Evolutionary conservation across 2,888 invertebrate genomes (phyloP), one percentile per base, ranked within the genome.

Genomic region (Scaptodrosophila latifasciaeformis): DNA sequence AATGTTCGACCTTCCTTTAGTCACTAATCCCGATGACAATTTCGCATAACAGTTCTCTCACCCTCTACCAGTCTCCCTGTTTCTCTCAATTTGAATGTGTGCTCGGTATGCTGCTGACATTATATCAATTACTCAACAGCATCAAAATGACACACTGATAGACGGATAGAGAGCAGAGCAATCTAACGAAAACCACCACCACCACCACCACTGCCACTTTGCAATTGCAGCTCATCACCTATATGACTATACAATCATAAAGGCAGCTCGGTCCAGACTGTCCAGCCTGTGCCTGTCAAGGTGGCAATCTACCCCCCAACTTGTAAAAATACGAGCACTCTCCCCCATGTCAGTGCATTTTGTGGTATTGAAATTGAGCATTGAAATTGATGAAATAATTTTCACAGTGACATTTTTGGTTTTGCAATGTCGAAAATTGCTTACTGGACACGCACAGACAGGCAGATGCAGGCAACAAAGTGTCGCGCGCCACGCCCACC

Each of bases 341-440:
- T 15, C 21, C 45, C 6, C 19, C 31, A 10, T 49, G 34, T 12
- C 46, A 46, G 51, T 19, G 21, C 29, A 27, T 24, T 52, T 50
- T 56, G 44, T 44, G 54, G 45, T 50, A 53, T 71, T 68, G 75
- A 70, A 67, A 75, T 71, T 57, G 68, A 66, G 61, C 81, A 74
- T 59, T 77, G 70, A 80, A 77, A 77, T 76, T 80, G 76, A 80
- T 77, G 80, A 70, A 80, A 80, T 77, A 74, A 76, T 76, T 77
- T 80, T 51, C 63, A 54, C 59, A 67, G 56, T 75, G 71, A 67
- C 79, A 68, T 72, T 81, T 76, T 62, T 60, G 66, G 72, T 59
- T 67, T 54, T 54, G 30, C 37, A 10, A 17, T 24, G 9, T 34
- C 49, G 27, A 55, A n/a, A n/a, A n/a, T 64, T 66, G 70, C 35